These are phyloP conservation scores for Athalia cordata DNA, from an alignment of 2,888 invertebrate species.

Conservation along the genomic window DNA sequence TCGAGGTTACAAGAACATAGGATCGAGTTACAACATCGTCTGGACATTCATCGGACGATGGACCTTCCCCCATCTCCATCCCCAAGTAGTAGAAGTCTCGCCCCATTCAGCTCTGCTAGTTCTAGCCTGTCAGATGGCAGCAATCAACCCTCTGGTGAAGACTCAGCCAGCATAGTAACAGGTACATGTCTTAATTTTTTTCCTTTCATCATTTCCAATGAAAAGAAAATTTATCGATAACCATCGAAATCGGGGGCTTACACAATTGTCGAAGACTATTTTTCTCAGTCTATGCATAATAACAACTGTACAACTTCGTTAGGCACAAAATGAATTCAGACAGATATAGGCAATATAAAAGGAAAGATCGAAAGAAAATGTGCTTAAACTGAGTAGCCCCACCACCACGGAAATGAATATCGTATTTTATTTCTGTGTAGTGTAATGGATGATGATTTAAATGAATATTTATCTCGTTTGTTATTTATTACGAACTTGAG, in stretches of 20 bases:
- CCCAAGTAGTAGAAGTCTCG: constrained; percentile 87
- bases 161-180: constrained; percentile 90
- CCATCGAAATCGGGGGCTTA: too few relatives aligned
- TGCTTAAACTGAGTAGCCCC: not conserved
- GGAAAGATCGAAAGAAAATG: not conserved
- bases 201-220: constrained; percentile 36
- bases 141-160: constrained; percentile 73
- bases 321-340: too few relatives aligned
- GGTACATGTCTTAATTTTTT: constrained; percentile 76
- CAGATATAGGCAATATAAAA: not conserved
- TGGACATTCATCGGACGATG: constrained; percentile 73
- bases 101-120: constrained; percentile 92
- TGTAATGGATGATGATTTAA: not conserved
- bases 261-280: too few relatives aligned
- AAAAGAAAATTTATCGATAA: not conserved
- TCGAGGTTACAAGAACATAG: constrained; percentile 72
- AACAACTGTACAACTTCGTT: too few relatives aligned
- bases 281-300: too few relatives aligned
- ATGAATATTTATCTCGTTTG: constrained; percentile 15
- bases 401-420: constrained; percentile 20
- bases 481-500: constrained; percentile 39
- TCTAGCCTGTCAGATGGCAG: constrained; percentile 88
- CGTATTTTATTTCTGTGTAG: constrained; percentile 7
- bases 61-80: constrained; percentile 86
- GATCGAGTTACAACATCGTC: constrained; percentile 71